A percentile compares a stretch with the other conserved stretches of the same genome.
Evolutionary conservation across 2,888 invertebrate genomes (phyloP).

Genomic region (Amphipyra tragopoginis): DNA sequence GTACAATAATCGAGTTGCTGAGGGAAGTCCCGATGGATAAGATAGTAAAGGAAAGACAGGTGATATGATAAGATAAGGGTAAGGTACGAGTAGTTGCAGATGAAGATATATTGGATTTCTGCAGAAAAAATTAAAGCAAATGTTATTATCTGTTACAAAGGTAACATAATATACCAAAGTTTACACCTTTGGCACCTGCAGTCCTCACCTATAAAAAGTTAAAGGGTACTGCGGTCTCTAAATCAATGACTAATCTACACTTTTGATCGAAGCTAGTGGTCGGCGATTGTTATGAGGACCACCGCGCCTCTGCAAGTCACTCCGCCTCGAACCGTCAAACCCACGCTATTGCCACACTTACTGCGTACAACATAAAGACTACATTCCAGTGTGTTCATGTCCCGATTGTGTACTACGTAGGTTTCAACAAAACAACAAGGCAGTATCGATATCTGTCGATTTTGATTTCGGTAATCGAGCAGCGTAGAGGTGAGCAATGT

Average conservation of each 20-base stretch:
- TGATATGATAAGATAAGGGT: no score
- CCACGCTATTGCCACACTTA: constrained; percentile 51
- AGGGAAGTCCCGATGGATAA: no score
- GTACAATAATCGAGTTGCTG: no score
- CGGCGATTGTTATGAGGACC: constrained; percentile 80
- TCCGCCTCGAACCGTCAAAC: constrained; percentile 49
- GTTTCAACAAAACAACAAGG: constrained; percentile 73
- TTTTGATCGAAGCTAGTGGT: constrained; percentile 70
- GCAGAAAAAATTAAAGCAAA: no score
- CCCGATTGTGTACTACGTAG: constrained; percentile 58
- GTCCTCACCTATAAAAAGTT: no score
- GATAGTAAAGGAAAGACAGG: no score
- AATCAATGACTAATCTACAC: constrained; percentile 39
- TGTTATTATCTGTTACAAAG: no score
- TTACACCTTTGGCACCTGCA: no score
- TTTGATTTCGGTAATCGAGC: constrained; percentile 80
- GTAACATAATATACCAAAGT: no score
- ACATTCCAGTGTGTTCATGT: constrained; percentile 31
- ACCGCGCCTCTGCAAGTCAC: constrained; percentile 86
- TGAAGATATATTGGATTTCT: no score
- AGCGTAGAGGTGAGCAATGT: constrained; percentile 54
- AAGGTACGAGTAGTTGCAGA: no score
- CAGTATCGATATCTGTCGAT: constrained; percentile 81
- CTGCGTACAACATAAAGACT: constrained; percentile 29
- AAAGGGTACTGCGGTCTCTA: constrained; percentile 33